These are phyloP conservation scores for Mythimna impura DNA, from an alignment of 2,888 invertebrate genomes.

Conservation along the genomic window DNA sequence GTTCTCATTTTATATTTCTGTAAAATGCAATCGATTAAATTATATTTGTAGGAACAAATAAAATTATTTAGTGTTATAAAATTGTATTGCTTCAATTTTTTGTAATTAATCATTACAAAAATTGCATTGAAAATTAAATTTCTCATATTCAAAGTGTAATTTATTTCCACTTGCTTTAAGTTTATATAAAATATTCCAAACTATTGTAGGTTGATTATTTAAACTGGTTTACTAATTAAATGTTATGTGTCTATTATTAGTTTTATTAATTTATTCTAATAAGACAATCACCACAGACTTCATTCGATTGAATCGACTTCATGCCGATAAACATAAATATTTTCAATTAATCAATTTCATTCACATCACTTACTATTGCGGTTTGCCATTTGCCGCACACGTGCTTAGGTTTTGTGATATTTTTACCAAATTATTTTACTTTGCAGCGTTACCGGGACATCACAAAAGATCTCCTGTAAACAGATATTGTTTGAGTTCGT, in stretches of 20 bases:
- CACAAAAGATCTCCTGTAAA: slow-evolving; percentile 72
- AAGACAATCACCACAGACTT: neutral
- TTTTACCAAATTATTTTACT: slow-evolving; percentile 84
- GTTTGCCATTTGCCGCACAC: slow-evolving; percentile 89
- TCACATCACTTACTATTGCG: slow-evolving; percentile 75
- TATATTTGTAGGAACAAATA: neutral
- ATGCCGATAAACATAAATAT: slow-evolving; percentile 36
- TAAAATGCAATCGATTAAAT: slow-evolving; percentile 13
- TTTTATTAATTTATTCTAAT: neutral
- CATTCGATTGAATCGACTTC: slow-evolving; percentile 33
- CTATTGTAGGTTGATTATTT: neutral
- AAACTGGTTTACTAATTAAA: neutral
- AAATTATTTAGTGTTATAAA: neutral
- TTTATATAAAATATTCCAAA: neutral
- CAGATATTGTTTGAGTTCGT: slow-evolving; percentile 77
- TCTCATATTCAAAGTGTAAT: neutral
- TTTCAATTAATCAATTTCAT: slow-evolving; percentile 8
- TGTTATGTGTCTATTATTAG: neutral
- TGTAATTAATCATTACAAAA: no score
- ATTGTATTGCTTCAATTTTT: neutral
- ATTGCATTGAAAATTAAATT: neutral
- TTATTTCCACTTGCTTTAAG: neutral
- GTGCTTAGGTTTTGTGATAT: slow-evolving; percentile 89
- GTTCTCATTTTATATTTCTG: neutral
- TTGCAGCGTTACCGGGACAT: slow-evolving; percentile 78